Percentiles rank a stretch among this genome's conserved stretches.
These are phyloP conservation scores for Phyllotreta cruciferae DNA, from an alignment of 2,888 invertebrate species.

Conservation along the genomic window DNA sequence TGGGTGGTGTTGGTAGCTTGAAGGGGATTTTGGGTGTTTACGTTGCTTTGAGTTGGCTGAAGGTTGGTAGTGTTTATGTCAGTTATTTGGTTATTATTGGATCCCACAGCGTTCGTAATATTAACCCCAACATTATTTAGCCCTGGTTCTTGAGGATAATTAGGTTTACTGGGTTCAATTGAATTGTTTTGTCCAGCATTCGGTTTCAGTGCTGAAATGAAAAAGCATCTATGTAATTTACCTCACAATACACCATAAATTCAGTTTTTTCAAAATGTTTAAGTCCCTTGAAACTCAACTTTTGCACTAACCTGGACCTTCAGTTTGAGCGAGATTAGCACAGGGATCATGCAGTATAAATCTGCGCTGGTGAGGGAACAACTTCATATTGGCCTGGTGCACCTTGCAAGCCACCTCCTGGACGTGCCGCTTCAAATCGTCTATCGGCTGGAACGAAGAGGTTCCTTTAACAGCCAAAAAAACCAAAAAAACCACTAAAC, in stretches of 20 bases:
- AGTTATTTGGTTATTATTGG: not conserved
- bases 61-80: not conserved
- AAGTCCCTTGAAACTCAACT: too few species aligned
- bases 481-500: too few species aligned
- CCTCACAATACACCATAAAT: too few species aligned
- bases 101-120: not conserved
- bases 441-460: too few species aligned
- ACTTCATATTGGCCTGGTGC: constrained; percentile 1
- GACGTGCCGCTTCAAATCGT: not conserved
- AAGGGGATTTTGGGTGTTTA: not conserved
- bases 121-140: not conserved
- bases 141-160: constrained; percentile 1
- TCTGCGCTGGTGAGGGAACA: constrained; percentile 5
- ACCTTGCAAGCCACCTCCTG: constrained; percentile 4
- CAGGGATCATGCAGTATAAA: not conserved
- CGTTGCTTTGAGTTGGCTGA: not conserved
- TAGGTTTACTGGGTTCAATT: not conserved
- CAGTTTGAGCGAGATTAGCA: not conserved
- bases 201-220: not conserved
- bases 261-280: too few species aligned
- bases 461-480: not conserved
- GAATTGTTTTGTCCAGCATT: not conserved
- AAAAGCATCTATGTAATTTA: too few species aligned
- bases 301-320: not conserved
- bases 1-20: too few species aligned